Conservation (phyloP, 2,888 invertebrate genomes). For the Drosophila pegasa region DNA sequence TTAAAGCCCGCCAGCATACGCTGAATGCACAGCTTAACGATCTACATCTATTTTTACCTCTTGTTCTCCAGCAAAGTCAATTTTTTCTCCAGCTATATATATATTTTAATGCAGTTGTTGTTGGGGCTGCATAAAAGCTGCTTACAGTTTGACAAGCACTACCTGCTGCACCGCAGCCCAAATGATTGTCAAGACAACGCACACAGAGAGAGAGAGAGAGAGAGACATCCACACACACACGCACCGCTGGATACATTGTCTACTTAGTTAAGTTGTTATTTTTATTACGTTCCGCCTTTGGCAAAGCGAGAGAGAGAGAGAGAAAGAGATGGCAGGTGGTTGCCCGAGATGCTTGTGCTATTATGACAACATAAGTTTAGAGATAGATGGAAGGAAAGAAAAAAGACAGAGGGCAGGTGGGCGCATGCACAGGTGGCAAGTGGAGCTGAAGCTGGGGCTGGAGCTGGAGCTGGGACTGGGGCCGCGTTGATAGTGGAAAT, state of each 20-base stretch:
- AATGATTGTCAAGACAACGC: constrained; percentile 61
- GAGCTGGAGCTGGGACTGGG: background rate
- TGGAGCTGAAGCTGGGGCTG: background rate
- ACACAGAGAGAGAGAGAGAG: background rate
- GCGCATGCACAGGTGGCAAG: background rate
- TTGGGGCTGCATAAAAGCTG: constrained; percentile 60
- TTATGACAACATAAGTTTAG: constrained; percentile 68
- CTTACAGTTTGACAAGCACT: constrained; percentile 63
- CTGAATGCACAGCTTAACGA: constrained; percentile 26
- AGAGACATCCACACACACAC: background rate
- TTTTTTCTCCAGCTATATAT: constrained; percentile 9
- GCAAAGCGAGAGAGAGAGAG: constrained; percentile 28
- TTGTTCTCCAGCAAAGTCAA: background rate
- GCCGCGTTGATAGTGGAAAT: constrained; percentile 29
- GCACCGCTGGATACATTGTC: constrained; percentile 43
- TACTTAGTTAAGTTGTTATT: constrained; percentile 76
- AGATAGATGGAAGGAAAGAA: constrained; percentile 41
- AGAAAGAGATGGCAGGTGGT: too few species aligned
- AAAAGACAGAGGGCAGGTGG: background rate
- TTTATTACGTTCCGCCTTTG: constrained; percentile 65
- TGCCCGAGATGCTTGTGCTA: constrained; percentile 37
- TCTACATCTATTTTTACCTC: constrained; percentile 2
- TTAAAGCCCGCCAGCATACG: constrained; percentile 35
- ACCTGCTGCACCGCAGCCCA: constrained; percentile 26
- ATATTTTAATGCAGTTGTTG: constrained; percentile 35